A percentile compares a stretch with the other conserved stretches of the same genome.
Conservation (phyloP, 2,888 invertebrate species). For the Pristionchus maxplancki region DNA sequence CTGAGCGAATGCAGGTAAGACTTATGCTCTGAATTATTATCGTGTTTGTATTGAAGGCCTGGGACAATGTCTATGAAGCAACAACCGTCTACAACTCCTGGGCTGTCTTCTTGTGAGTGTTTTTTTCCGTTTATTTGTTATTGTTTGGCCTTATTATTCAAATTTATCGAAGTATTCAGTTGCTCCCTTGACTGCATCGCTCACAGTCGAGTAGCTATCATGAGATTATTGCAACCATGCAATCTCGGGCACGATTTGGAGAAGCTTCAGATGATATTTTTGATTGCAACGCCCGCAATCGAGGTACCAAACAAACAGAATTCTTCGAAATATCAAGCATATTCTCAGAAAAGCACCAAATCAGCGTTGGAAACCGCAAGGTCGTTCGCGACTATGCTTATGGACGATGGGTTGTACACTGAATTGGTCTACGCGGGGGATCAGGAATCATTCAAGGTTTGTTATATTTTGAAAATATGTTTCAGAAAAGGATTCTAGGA, state of each 20-base stretch:
- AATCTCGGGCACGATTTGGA: slow-evolving; percentile 70
- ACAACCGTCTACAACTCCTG: neutral
- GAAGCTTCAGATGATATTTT: slow-evolving; percentile 62
- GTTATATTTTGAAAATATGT: neutral
- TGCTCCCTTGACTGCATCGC: slow-evolving; percentile 62
- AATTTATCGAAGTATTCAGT: slow-evolving; percentile 53
- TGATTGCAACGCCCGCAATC: slow-evolving; percentile 63
- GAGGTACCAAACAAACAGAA: no score
- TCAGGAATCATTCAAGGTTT: slow-evolving; percentile 65
- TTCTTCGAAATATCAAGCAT: no score
- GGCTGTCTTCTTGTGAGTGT: neutral
- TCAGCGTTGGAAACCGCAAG: slow-evolving; percentile 79
- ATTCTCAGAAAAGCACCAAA: slow-evolving; percentile 81
- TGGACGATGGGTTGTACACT: slow-evolving; percentile 78
- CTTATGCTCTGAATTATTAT: neutral
- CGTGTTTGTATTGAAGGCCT: neutral
- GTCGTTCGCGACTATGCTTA: slow-evolving; percentile 79
- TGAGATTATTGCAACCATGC: slow-evolving; percentile 66
- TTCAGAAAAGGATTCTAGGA: slow-evolving; percentile 51
- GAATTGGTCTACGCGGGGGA: slow-evolving; percentile 74
- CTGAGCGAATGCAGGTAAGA: neutral
- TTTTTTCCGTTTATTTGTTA: neutral
- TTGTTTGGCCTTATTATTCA: neutral
- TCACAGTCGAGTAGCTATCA: slow-evolving; percentile 63
- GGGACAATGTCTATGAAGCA: neutral